Evolutionary conservation across 2,797 vertebrate species (phyloP).

Genomic region (Aulostomus chinensis): DNA sequence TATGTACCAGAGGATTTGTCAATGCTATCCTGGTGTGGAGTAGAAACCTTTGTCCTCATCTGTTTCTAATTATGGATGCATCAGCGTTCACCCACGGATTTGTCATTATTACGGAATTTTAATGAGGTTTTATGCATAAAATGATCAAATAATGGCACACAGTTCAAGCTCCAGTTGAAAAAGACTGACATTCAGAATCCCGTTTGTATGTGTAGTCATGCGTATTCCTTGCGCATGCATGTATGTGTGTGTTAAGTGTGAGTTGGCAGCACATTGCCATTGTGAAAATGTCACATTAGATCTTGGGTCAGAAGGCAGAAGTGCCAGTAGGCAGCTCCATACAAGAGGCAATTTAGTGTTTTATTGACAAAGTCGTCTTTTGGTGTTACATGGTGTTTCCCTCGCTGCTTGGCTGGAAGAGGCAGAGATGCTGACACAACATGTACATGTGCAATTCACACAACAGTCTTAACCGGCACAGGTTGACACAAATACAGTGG

Average conservation of each 20-base stretch:
- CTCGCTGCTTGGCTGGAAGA: conserved; percentile 1
- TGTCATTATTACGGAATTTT: neutral
- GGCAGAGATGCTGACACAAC: neutral
- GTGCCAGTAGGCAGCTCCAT: conserved; percentile 3
- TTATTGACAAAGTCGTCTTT: conserved; percentile 13
- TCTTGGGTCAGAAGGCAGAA: conserved; percentile 30
- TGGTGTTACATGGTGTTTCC: neutral
- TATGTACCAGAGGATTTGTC: neutral
- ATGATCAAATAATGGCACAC: neutral
- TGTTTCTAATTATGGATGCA: neutral
- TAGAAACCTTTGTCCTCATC: neutral
- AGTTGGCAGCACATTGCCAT: conserved; percentile 6
- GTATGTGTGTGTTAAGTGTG: neutral
- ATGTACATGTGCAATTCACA: too few species aligned
- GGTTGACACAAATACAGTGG: too few species aligned
- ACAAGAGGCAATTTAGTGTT: conserved; percentile 4
- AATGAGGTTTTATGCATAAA: neutral
- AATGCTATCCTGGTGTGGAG: too few species aligned
- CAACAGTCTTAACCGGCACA: too few species aligned
- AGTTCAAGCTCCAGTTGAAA: neutral
- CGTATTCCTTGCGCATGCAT: neutral
- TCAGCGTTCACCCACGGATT: neutral
- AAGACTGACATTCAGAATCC: conserved; percentile 4
- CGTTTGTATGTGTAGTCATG: neutral
- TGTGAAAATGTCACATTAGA: conserved; percentile 51